Percentiles rank a stretch among this genome's conserved stretches.
These are phyloP conservation scores for Myoxocephalus aenaeus DNA, from an alignment of 2,797 vertebrate species.

Conservation along the genomic window DNA sequence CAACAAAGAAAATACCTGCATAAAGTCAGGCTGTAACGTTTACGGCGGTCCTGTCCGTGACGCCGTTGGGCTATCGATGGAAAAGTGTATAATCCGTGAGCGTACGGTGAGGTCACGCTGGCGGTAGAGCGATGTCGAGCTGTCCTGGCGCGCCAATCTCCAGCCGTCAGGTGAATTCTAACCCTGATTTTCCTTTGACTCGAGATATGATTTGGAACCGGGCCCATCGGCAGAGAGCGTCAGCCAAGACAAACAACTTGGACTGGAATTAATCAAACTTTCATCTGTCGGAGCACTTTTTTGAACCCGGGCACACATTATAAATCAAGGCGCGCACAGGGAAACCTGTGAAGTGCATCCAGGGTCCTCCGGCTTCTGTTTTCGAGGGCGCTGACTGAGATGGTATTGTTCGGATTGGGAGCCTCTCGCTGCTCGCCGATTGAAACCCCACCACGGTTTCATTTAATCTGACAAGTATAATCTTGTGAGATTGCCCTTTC, in stretches of 20 bases:
- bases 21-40: neutral
- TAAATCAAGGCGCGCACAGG: slow-evolving; percentile 21
- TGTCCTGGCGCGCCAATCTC: neutral
- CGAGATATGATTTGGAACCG: too few species aligned
- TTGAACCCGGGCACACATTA: slow-evolving; percentile 8
- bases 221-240: too few species aligned
- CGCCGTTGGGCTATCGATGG: neutral
- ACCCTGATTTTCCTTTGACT: too few species aligned
- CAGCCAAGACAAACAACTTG: neutral
- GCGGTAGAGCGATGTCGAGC: slow-evolving; percentile 1
- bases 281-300: slow-evolving; percentile 16
- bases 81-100: too few species aligned
- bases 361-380: slow-evolving; percentile 1
- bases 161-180: neutral
- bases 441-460: slow-evolving; percentile 50
- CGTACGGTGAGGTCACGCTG: too few species aligned
- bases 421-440: slow-evolving; percentile 36
- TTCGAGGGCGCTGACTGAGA: neutral
- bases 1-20: neutral
- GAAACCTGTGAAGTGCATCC: neutral
- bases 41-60: neutral
- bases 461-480: slow-evolving; percentile 74
- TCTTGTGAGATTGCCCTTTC: slow-evolving; percentile 67
- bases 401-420: slow-evolving; percentile 33
- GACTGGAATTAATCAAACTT: neutral